Base-by-base conservation (phyloP, 2,888 invertebrate genomes). In the Athetis lepigone region DNA sequence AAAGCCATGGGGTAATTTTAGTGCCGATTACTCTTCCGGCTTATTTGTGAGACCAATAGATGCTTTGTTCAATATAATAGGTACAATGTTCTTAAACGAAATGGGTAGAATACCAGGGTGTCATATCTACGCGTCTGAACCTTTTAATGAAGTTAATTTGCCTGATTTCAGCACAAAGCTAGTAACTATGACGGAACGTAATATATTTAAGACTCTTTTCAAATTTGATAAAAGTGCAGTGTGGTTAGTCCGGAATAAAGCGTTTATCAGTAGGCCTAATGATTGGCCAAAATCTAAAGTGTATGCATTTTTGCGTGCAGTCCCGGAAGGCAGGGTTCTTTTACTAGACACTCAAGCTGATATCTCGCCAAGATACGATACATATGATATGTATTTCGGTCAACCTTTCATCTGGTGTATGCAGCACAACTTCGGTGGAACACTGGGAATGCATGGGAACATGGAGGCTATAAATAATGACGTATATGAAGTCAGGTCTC, bases 391-490 rank as follows among this genome's bases (percentile, higher is more conserved):
- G 68, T 99, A 98, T 90, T 98, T 96, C 85, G 99, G 99, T 0
- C 99, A 99, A 83, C 98, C 98, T 0, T 99, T 98, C 87, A 97
- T 99, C 70, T 99, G 99, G 98, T 98, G 98, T 86, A 98, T 99
- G 98, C 93, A 99, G 49, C 99, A 99, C 85, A 98, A 99, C 89
- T 99, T 98, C 87, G 99, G 99, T 1, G 99, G 99, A 0, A 98
- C 98, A 0, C 91, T 98, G 46, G 98, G 98, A n/a, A 96, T 99
- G 96, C 98, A 98, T 84, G 99, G 99, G 4, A 97, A 97, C 2
- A 95, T 97, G 42, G 95, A 96, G 36, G 95, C 96, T n/a, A 96
- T 99, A 7, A 97, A 97, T 81, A 91, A 92, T 77, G 96, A 96
- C 54, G 96, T 97, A 2, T 96, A 97, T 80, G 85, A 92, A 60